Evolutionary conservation across 1,140 invertebrate species (phyloP).

Genomic region (Psilanteris sp.): DNA sequence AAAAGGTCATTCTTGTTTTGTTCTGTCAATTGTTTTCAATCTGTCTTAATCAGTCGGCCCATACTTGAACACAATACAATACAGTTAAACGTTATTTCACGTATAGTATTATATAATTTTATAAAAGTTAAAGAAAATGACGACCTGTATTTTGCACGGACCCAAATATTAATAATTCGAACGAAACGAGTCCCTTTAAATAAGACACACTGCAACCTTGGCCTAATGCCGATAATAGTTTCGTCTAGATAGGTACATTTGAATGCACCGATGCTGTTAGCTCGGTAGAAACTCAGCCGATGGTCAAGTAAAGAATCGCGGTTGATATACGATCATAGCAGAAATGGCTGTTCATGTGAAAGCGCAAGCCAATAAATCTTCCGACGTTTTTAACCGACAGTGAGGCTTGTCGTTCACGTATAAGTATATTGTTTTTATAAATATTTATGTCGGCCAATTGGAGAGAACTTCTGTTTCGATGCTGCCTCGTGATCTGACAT

Average conservation of each 20-base stretch:
- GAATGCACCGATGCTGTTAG: constrained; percentile 12
- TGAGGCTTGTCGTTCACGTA: constrained; percentile 61
- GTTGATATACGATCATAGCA: constrained; percentile 67
- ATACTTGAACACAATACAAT: too few relatives aligned
- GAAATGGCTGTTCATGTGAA: constrained; percentile 68
- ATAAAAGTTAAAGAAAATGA: too few relatives aligned
- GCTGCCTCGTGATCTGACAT: constrained; percentile 50
- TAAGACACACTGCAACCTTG: constrained; percentile 40
- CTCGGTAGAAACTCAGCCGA: constrained; percentile 4
- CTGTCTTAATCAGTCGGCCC: too few relatives aligned
- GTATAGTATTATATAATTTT: too few relatives aligned
- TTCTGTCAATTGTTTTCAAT: too few relatives aligned
- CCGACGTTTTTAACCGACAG: constrained; percentile 64
- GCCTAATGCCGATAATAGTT: constrained; percentile 29
- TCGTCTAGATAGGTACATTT: constrained; percentile 16
- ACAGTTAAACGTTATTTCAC: too few relatives aligned
- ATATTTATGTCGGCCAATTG: constrained; percentile 62
- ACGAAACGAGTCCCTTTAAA: too few relatives aligned
- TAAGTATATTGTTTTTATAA: constrained; percentile 66
- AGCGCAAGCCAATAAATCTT: constrained; percentile 69
- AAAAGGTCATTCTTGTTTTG: too few relatives aligned
- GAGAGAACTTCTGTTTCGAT: constrained; percentile 49
- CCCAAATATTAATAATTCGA: too few relatives aligned
- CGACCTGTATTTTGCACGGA: too few relatives aligned
- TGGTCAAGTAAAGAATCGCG: constrained; percentile 45